Evolutionary conservation across 2,797 vertebrate species (phyloP).

Genomic region (Heteromormyrus szaboi): DNA sequence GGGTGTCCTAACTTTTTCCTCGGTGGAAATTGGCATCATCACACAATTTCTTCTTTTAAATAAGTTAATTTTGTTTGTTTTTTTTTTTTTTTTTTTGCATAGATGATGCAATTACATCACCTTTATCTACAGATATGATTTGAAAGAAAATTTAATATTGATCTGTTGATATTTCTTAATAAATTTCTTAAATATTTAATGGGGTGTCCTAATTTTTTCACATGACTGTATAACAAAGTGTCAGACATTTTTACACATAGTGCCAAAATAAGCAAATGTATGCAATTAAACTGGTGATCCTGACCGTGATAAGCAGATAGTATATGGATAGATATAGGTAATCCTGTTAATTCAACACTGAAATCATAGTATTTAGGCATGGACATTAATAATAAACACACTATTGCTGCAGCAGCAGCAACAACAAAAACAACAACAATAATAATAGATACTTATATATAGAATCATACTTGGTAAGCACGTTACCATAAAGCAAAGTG

Average conservation of each 20-base stretch:
- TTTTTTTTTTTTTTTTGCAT: background rate
- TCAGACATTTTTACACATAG: background rate
- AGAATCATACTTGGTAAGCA: background rate
- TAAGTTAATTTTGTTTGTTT: background rate
- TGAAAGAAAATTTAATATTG: background rate
- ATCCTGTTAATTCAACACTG: background rate
- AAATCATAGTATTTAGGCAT: background rate
- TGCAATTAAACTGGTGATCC: background rate
- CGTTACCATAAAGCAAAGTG: background rate
- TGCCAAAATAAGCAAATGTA: background rate
- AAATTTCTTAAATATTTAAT: background rate
- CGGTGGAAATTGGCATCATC: background rate
- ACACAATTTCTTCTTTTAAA: background rate
- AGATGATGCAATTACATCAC: background rate
- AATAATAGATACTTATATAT: background rate
- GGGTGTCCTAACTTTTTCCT: background rate
- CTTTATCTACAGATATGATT: background rate
- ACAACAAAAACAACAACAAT: background rate
- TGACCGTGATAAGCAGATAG: background rate
- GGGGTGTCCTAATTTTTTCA: background rate
- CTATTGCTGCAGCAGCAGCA: background rate
- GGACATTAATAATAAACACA: background rate
- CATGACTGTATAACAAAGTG: background rate
- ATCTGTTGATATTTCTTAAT: background rate
- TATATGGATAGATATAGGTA: background rate